Conservation (phyloP, 1,140 invertebrate species). For the Littorina saxatilis region DNA sequence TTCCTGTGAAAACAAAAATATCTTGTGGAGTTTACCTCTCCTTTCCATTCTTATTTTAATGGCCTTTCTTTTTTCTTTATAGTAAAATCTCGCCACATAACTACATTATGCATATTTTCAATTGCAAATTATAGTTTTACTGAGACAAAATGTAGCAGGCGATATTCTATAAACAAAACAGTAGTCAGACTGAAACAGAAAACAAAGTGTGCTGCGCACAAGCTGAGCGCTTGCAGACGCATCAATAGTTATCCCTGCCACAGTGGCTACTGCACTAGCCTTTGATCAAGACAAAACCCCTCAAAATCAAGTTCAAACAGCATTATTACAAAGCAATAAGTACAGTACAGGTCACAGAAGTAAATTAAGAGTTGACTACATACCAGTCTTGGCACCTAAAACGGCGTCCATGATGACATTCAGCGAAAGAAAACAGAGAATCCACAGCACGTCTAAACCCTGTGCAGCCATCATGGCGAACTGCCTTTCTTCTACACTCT, state of each 20-base stretch:
- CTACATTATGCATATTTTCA: too few relatives aligned
- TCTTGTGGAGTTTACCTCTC: not conserved
- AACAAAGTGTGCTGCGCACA: too few relatives aligned
- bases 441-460: not conserved
- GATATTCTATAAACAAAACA: too few relatives aligned
- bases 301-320: not conserved
- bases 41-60: too few relatives aligned
- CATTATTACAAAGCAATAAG: not conserved
- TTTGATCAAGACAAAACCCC: not conserved
- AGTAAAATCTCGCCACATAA: too few relatives aligned
- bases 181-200: too few relatives aligned
- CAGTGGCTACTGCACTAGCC: not conserved
- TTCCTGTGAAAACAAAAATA: conserved; percentile 21
- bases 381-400: not conserved
- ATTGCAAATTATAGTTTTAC: too few relatives aligned
- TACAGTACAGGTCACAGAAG: not conserved
- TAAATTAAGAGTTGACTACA: not conserved
- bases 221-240: not conserved
- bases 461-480: conserved; percentile 30
- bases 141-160: too few relatives aligned
- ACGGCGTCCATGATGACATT: not conserved
- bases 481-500: conserved; percentile 3
- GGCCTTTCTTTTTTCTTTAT: too few relatives aligned
- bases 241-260: not conserved
- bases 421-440: not conserved